Conservation (phyloP, 2,888 invertebrate genomes). For the Loripinus fragilis region DNA sequence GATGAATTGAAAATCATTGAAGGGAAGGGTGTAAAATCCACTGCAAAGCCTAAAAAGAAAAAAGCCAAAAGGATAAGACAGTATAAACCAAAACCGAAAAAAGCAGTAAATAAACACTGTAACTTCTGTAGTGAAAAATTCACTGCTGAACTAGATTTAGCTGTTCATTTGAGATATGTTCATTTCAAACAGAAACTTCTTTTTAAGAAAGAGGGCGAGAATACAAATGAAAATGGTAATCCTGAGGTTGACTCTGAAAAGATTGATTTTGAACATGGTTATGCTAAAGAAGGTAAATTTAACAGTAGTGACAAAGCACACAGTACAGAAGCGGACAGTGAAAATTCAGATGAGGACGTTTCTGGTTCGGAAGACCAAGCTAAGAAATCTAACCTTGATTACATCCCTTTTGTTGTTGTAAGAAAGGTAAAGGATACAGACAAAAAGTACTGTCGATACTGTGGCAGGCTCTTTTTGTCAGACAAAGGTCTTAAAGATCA, state of each 20-base stretch:
- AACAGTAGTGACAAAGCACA: background rate
- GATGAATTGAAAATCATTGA: background rate
- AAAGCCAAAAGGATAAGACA: background rate
- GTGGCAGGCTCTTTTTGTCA: background rate
- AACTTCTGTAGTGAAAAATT: background rate
- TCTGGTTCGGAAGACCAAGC: background rate
- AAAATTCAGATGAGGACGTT: background rate
- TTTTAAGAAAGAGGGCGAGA: background rate
- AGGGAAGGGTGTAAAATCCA: background rate
- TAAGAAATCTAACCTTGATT: background rate
- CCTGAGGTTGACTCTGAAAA: too few species aligned
- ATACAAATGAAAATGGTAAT: background rate
- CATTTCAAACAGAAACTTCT: background rate
- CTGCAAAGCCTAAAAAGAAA: background rate
- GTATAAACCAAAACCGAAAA: too few species aligned
- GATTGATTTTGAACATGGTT: background rate
- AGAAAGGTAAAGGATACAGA: background rate
- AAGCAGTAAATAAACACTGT: background rate
- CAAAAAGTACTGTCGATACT: background rate
- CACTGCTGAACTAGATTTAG: background rate
- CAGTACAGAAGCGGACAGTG: background rate
- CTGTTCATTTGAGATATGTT: background rate
- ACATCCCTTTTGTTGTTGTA: background rate
- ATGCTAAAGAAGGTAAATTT: background rate
- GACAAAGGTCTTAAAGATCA: constrained; percentile 1